These are phyloP conservation scores for Mongoloraphidia duomilia DNA, from an alignment of 2,888 invertebrate species.

Conservation along the genomic window DNA sequence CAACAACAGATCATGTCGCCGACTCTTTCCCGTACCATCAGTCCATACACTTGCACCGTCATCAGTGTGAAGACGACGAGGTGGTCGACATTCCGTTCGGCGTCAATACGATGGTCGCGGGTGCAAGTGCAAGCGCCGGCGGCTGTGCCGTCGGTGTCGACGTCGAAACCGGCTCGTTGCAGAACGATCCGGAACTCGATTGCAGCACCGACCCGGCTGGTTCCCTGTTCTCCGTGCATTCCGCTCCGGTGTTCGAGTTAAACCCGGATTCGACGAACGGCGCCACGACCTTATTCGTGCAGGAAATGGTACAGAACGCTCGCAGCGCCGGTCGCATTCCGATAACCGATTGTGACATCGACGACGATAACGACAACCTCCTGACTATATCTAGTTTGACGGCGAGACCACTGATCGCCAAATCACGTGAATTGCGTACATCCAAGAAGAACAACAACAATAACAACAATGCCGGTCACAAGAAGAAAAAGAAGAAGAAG, in stretches of 20 bases:
- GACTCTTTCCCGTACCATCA: conserved; percentile 31
- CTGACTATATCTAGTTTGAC: conserved; percentile 59
- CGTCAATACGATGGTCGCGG: background rate
- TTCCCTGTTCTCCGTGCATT: conserved; percentile 51
- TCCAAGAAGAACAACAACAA: conserved; percentile 24
- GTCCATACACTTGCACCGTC: conserved; percentile 26
- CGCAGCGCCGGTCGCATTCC: conserved; percentile 17
- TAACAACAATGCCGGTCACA: conserved; percentile 3
- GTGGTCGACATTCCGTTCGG: background rate
- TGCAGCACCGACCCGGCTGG: conserved; percentile 32
- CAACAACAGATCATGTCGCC: conserved; percentile 30
- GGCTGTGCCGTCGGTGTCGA: conserved; percentile 18
- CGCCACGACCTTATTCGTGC: conserved; percentile 35
- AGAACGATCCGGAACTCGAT: conserved; percentile 6
- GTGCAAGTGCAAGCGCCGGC: conserved; percentile 11
- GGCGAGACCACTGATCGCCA: conserved; percentile 55
- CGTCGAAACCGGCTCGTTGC: conserved; percentile 15
- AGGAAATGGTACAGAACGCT: conserved; percentile 19
- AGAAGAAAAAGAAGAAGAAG: conserved; percentile 14
- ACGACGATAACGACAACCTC: conserved; percentile 55
- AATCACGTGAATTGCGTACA: conserved; percentile 43
- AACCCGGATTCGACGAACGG: conserved; percentile 26
- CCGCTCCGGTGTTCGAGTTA: conserved; percentile 40
- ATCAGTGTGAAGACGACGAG: conserved; percentile 24
- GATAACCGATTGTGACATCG: conserved; percentile 35